phyloP scores from a whole-genome alignment of 2,113 vertebrate species.

The Condylura cristata region DNA sequence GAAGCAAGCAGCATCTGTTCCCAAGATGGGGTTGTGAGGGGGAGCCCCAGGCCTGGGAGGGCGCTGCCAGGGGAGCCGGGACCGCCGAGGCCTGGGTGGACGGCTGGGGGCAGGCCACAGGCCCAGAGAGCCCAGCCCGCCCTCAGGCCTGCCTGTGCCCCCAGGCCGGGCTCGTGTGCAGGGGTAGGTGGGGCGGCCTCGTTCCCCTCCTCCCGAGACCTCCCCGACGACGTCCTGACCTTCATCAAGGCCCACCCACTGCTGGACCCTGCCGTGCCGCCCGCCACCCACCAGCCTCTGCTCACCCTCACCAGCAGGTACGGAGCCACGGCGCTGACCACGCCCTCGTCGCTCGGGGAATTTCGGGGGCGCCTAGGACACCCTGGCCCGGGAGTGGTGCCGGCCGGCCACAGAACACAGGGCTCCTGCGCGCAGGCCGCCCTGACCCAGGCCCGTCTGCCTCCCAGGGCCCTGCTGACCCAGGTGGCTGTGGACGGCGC shows the following conservation, averaged over 20 bases:
- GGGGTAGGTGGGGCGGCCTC: constrained; percentile 87
- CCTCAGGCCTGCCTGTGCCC: neutral
- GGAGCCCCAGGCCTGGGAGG: fast-evolving
- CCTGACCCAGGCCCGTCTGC: neutral
- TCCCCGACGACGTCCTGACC: constrained; percentile 93
- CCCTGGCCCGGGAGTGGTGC: neutral
- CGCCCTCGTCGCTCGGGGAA: neutral
- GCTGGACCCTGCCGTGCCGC: constrained; percentile 91
- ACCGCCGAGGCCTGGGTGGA: neutral
- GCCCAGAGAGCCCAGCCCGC: neutral
- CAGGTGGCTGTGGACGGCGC: constrained; percentile 92
- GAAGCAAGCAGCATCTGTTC: neutral
- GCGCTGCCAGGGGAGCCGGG: neutral
- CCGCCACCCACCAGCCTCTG: constrained; percentile 90
- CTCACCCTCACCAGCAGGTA: constrained; percentile 95
- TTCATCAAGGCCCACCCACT: constrained; percentile 97
- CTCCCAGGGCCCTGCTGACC: constrained; percentile 90
- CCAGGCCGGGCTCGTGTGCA: constrained; percentile 94
- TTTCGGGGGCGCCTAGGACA: neutral
- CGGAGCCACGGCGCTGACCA: too few relatives aligned
- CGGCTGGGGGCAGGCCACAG: too few relatives aligned
- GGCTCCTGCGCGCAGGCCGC: neutral
- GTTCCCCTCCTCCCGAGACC: constrained; percentile 90
- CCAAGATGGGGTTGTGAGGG: neutral
- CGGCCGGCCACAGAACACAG: too few relatives aligned